Evolutionary conservation across 2,888 invertebrate species (phyloP).

Genomic region (Caenorhabditis zanzibari): DNA sequence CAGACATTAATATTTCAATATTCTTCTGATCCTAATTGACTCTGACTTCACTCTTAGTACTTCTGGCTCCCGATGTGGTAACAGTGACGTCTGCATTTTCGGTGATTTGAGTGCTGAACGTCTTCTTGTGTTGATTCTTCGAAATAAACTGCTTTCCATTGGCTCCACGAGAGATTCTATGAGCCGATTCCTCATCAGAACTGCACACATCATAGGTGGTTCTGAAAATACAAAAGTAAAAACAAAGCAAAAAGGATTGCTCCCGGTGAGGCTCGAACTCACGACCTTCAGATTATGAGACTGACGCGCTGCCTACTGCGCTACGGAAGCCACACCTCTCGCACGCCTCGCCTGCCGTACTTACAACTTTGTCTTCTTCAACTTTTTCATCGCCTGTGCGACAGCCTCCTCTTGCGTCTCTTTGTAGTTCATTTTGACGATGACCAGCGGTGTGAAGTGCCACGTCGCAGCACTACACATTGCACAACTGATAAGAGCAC

Average conservation of each 20-base stretch:
- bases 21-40: background rate
- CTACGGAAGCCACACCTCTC: conserved; percentile 70
- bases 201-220: conserved; percentile 9
- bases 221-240: background rate
- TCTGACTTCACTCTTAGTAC: conserved; percentile 14
- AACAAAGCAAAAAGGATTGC: conserved; percentile 56
- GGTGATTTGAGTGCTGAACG: conserved; percentile 25
- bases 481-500: conserved; percentile 10
- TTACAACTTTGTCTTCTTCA: conserved; percentile 39
- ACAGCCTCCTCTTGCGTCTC: conserved; percentile 19
- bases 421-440: conserved; percentile 49
- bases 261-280: conserved; percentile 92
- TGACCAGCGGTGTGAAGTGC: conserved; percentile 50
- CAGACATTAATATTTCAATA: too few relatives aligned
- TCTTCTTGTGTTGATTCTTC: conserved; percentile 30
- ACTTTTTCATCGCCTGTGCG: conserved; percentile 30
- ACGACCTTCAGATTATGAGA: conserved; percentile 95
- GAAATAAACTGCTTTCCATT: conserved; percentile 36
- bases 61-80: conserved; percentile 22
- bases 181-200: conserved; percentile 29
- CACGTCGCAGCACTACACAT: conserved; percentile 26
- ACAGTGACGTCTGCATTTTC: conserved; percentile 37
- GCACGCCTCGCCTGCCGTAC: background rate
- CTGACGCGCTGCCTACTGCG: conserved; percentile 93
- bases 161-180: conserved; percentile 18